A percentile compares a stretch with the other conserved stretches of the same genome.
Conservation (phyloP, 2,797 vertebrate species). For the Sardinella longiceps region DNA sequence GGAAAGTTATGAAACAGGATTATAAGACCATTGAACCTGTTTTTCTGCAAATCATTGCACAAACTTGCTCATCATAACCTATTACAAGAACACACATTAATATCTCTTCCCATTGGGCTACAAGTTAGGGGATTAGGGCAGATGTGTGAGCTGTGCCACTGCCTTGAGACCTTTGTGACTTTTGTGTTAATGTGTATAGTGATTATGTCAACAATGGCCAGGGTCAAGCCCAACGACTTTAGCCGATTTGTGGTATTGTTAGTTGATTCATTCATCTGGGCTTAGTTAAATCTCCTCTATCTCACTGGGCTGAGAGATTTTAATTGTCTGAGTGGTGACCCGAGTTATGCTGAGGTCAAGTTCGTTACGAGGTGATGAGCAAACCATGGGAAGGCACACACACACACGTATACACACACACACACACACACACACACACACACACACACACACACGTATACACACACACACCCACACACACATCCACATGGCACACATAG, state of each 20-base stretch:
- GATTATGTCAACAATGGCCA: slow-evolving; percentile 43
- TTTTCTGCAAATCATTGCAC: neutral
- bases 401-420: neutral
- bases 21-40: neutral
- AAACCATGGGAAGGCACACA: neutral
- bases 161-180: slow-evolving; percentile 15
- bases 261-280: slow-evolving; percentile 39
- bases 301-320: slow-evolving; percentile 39
- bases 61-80: neutral
- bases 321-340: slow-evolving; percentile 29
- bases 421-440: neutral
- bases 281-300: slow-evolving; percentile 39
- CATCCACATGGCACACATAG: neutral
- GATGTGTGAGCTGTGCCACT: slow-evolving; percentile 42
- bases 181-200: slow-evolving; percentile 37
- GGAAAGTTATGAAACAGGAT: slow-evolving; percentile 9
- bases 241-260: slow-evolving; percentile 44
- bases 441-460: neutral
- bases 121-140: slow-evolving; percentile 38
- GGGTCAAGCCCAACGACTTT: slow-evolving; percentile 46
- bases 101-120: slow-evolving; percentile 34
- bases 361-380: neutral
- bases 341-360: neutral
- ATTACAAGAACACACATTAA: slow-evolving; percentile 29
- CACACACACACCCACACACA: neutral